Base-by-base conservation (phyloP, 1,140 invertebrate species). In the Grapholita molesta region DNA sequence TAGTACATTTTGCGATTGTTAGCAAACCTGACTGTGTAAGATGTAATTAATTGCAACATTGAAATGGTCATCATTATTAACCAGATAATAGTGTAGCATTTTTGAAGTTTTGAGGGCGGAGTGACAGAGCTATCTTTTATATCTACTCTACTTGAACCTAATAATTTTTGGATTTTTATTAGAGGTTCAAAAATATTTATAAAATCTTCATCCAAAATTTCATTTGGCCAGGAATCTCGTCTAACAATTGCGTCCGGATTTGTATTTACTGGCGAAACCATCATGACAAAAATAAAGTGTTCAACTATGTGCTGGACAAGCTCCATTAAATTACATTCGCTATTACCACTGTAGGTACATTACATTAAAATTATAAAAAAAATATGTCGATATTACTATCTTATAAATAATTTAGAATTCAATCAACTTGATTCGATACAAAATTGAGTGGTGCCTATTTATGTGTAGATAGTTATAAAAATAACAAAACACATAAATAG, bases 171-270 rank as follows among this genome's bases (percentile, higher is more conserved):
- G 5, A 79, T 24, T 6, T 15, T 24, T 64, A 71, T 67, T 67
- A 82, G 73, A 1, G 77, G 70, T 0, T 42, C 42, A 53, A 82
- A 81, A 9, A 66, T 53, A 42, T 75, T 80, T 0, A 86, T 52
- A 33, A 79, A 78, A 25, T 67, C 68, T 18, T 85, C 77, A 18
- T 85, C 75, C 65, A 88, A 70, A n/a, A 84, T 84, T 42, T 86
- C 80, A 33, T 76, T 72, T n/a, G 82, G 84, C 0, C 84, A 9
- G 68, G 80, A 84, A 77, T 86, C 82, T 52, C 18, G 30, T 35
- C 15, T 33, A n/a, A 92, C 12, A 12, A n/a, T 61, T 25, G n/a
- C 24, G 2, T 25, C n/a, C 7, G 38, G 15, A 33, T 32, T 9
- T 64, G 33, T 5, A 53, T 38, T 48, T 18, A 6, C 42, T 48